Percentiles rank a stretch among this genome's conserved stretches.
Evolutionary conservation across 1,140 invertebrate species (phyloP).

Genomic region (Leptestheria dahalacensis): DNA sequence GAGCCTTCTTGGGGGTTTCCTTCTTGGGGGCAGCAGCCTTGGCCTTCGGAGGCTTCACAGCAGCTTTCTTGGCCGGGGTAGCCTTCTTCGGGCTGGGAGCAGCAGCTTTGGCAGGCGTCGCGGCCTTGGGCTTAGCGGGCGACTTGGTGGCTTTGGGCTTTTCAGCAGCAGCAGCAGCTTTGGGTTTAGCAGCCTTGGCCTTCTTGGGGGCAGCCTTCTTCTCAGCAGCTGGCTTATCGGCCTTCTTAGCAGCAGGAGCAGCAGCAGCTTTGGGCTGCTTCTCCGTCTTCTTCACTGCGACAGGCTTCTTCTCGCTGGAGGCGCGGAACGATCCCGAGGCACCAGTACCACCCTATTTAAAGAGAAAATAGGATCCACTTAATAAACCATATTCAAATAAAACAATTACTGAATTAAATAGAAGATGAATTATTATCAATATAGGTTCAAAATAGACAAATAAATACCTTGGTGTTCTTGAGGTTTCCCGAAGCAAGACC

Average conservation of each 20-base stretch:
- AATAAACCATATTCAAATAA: too few relatives aligned
- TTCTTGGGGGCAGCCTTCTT: conserved; percentile 30
- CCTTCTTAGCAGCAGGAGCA: conserved; percentile 18
- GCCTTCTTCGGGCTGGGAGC: conserved; percentile 16
- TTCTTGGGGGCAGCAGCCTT: conserved; percentile 16
- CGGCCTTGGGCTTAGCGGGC: conserved; percentile 17
- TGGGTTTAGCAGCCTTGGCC: conserved; percentile 17
- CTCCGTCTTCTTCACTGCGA: conserved; percentile 44
- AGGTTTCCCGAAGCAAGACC: conserved; percentile 37
- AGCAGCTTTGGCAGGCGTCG: too few relatives aligned
- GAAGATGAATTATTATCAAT: too few relatives aligned
- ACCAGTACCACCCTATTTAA: conserved; percentile 10
- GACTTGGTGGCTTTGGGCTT: too few relatives aligned
- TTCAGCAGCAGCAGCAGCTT: too few relatives aligned
- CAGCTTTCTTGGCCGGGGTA: conserved; percentile 16
- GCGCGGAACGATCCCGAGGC: conserved; percentile 15
- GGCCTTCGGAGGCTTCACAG: conserved; percentile 12
- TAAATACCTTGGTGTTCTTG: conserved; percentile 7
- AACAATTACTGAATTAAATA: too few relatives aligned
- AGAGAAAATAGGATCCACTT: background rate
- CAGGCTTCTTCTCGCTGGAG: background rate
- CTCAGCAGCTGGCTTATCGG: conserved; percentile 38
- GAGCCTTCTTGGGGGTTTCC: conserved; percentile 11
- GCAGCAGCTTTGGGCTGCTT: conserved; percentile 28
- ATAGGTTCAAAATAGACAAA: background rate